phyloP scores from a whole-genome alignment of 2,888 invertebrate species.

The Drosophila meridionalis region DNA sequence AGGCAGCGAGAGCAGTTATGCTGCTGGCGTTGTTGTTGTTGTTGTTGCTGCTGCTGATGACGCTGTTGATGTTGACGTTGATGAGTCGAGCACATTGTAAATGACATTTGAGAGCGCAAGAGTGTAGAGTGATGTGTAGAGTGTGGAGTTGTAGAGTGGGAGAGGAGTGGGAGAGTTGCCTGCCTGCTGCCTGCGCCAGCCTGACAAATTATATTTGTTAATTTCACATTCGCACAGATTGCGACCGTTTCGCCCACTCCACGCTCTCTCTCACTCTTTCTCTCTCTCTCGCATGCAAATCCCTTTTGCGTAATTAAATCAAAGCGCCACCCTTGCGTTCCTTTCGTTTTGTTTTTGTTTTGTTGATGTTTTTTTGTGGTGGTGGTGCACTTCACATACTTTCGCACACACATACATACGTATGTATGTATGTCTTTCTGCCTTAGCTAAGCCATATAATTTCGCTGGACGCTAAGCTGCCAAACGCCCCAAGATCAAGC shows the following conservation, averaged over 20 bases:
- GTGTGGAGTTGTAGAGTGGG: conserved; percentile 14
- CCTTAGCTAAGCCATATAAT: conserved; percentile 48
- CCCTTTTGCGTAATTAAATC: conserved; percentile 56
- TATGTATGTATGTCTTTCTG: conserved; percentile 15
- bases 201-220: conserved; percentile 61
- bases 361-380: not conserved
- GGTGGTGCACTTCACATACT: conserved; percentile 17
- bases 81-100: conserved; percentile 74
- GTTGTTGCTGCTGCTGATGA: conserved; percentile 22
- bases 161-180: conserved; percentile 7
- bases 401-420: conserved; percentile 3
- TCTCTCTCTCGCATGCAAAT: conserved; percentile 39
- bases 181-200: conserved; percentile 25
- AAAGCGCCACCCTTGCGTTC: conserved; percentile 52
- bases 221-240: conserved; percentile 42
- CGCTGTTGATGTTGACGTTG: conserved; percentile 63
- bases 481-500: conserved; percentile 52
- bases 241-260: conserved; percentile 9
- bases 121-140: conserved; percentile 22
- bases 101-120: conserved; percentile 64
- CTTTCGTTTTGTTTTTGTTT: not conserved
- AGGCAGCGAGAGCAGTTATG: conserved; percentile 9
- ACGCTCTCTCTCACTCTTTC: not conserved
- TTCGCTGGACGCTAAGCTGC: conserved; percentile 57
- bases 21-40: conserved; percentile 16